These are phyloP conservation scores for Dioctria rufipes DNA, from an alignment of 2,888 invertebrate species.

Conservation along the genomic window DNA sequence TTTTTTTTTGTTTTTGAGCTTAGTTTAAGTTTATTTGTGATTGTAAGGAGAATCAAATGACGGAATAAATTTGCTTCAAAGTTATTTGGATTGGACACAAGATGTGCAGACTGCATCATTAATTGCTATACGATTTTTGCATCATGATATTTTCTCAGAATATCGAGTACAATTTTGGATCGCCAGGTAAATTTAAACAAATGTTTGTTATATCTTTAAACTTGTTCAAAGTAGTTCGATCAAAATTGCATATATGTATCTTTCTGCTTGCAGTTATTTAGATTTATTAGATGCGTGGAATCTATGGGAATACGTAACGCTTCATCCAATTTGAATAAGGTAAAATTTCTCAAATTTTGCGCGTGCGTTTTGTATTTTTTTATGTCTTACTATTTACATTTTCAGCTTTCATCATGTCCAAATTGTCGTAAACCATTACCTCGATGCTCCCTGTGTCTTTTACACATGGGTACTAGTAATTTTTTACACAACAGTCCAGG, in stretches of 20 bases:
- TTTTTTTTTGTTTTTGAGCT: background rate
- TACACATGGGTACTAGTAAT: too few relatives aligned
- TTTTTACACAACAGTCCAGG: too few relatives aligned
- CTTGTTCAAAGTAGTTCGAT: too few relatives aligned
- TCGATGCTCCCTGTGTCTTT: too few relatives aligned
- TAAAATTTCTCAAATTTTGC: constrained; percentile 7
- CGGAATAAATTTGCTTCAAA: constrained; percentile 86
- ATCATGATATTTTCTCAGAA: constrained; percentile 78
- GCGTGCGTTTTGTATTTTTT: too few relatives aligned
- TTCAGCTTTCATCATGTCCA: too few relatives aligned
- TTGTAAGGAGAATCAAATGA: constrained; percentile 77
- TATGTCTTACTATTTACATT: too few relatives aligned
- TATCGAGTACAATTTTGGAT: constrained; percentile 80
- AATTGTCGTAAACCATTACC: too few relatives aligned
- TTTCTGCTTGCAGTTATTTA: constrained; percentile 78
- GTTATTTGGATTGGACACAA: constrained; percentile 87
- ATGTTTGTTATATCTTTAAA: too few relatives aligned
- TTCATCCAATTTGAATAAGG: constrained; percentile 69
- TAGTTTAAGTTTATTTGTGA: background rate
- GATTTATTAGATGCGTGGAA: constrained; percentile 90
- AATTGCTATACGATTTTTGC: constrained; percentile 84
- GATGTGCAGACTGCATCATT: too few relatives aligned
- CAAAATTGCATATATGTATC: too few relatives aligned
- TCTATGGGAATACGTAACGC: constrained; percentile 78
- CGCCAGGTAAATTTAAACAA: constrained; percentile 74